Percentiles rank a stretch among this genome's conserved stretches.
phyloP scores from a whole-genome alignment of 2,113 vertebrate species.

The Atractosteus spatula region DNA sequence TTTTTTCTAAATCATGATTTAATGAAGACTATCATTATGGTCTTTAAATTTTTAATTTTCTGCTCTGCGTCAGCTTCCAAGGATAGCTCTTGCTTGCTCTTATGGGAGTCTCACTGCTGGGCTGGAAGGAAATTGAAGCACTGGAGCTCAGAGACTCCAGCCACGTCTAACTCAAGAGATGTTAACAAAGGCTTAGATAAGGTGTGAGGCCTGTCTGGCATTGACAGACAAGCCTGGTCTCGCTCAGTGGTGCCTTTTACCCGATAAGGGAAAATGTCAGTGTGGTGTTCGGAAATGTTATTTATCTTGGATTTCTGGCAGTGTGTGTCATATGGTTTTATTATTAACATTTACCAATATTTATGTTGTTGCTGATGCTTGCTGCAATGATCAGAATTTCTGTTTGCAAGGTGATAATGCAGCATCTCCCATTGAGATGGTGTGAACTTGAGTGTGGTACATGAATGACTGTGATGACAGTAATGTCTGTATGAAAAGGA shows the following conservation, averaged over 20 bases:
- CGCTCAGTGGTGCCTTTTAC: slow-evolving; percentile 62
- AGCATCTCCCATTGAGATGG: background rate
- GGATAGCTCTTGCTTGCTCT: slow-evolving; percentile 41
- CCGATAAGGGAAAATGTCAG: slow-evolving; percentile 76
- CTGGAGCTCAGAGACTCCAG: slow-evolving; percentile 19
- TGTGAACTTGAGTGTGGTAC: background rate
- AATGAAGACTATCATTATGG: slow-evolving; percentile 70
- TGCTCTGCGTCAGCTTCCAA: slow-evolving; percentile 61
- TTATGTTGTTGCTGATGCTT: slow-evolving; percentile 33
- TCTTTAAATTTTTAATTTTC: slow-evolving; percentile 71
- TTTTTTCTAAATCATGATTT: slow-evolving; percentile 68
- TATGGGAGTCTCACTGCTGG: slow-evolving; percentile 30
- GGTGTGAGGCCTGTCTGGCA: slow-evolving; percentile 66
- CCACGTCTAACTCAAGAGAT: slow-evolving; percentile 48
- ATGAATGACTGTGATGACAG: background rate
- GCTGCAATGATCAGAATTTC: slow-evolving; percentile 49
- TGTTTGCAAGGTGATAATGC: background rate
- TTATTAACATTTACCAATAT: slow-evolving; percentile 55
- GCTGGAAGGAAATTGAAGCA: background rate
- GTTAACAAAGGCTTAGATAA: slow-evolving; percentile 65
- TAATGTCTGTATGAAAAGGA: background rate
- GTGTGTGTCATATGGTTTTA: slow-evolving; percentile 61
- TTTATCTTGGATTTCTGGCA: slow-evolving; percentile 64
- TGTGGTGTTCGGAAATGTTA: slow-evolving; percentile 70
- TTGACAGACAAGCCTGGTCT: slow-evolving; percentile 71